Evolutionary conservation across 1,140 invertebrate genomes (phyloP), one percentile per base, ranked within the genome.

Genomic region (Drosophila albomicans): DNA sequence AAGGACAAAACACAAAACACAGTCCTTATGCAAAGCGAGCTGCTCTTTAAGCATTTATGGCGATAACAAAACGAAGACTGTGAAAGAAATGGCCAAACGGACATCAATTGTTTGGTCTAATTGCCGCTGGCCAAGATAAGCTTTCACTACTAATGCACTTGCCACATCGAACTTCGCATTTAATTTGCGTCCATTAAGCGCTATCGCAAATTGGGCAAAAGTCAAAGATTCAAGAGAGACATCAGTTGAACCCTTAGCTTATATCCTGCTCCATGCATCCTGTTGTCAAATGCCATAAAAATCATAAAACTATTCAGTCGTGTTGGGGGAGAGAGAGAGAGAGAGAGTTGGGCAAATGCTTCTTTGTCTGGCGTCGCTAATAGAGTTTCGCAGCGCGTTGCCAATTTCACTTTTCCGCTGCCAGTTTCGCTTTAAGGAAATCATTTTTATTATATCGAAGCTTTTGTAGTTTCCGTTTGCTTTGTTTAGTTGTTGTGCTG

Each of bases 391-490:
- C 71, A 62, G 80, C 80, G 79, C 82, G 63, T 80, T 81, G 74
- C 78, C 85, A 89, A 81, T 85, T 88, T 88, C 75, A 74, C 66
- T 77, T 62, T 88, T 87, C 81, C 85, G 70, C 35, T 59, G 30
- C 13, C 52, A 20, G 67, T 38, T 25, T 35, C 25, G 57, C 51
- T 84, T 71, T 58, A 20, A 89, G 85, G 85, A 89, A 89, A 89
- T 89, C 85, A 89, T 89, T 89, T 89, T 82, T 89, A 88, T 89
- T 89, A 82, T 89, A 89, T 89, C 81, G 85, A 79, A 89, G 87
- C 86, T 89, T 85, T 89, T 81, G 81, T 79, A 73, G 85, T 74
- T 89, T 85, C 85, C 85, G 70, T 71, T 75, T 52, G 46, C 75
- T 77, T 73, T 79, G 59, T 68, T 68, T 43, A n/a, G 45, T 84